Evolutionary conservation across 2,113 vertebrate genomes (phyloP).

Genomic region (Ochotona princeps): DNA sequence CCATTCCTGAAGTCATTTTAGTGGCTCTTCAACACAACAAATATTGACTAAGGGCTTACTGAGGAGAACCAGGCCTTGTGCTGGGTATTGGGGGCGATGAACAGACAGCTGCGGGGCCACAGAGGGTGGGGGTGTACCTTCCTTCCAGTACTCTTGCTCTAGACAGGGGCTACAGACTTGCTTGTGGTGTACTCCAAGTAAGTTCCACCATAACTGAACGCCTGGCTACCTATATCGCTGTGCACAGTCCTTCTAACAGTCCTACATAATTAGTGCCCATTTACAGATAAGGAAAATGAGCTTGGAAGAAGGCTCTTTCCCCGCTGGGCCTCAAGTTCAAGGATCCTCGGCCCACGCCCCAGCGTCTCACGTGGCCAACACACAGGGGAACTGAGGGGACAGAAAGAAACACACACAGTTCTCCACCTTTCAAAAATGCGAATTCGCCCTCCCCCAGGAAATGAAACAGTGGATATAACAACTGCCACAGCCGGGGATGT

Average conservation of each 20-base stretch:
- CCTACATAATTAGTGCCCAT: constrained; percentile 21
- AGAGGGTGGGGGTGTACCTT: background rate
- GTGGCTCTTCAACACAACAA: constrained; percentile 71
- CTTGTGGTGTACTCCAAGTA: constrained; percentile 35
- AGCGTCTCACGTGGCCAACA: background rate
- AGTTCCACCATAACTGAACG: constrained; percentile 44
- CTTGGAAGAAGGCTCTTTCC: background rate
- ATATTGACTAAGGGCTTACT: constrained; percentile 74
- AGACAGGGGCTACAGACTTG: background rate
- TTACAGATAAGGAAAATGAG: constrained; percentile 51
- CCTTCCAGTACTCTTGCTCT: background rate
- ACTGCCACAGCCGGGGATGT: too few species aligned
- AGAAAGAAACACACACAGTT: background rate
- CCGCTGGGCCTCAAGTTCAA: constrained; percentile 29
- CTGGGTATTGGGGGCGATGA: constrained; percentile 32
- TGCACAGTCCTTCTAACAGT: constrained; percentile 8
- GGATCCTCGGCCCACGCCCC: background rate
- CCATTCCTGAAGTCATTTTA: constrained; percentile 73
- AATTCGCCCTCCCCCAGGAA: constrained; percentile 13
- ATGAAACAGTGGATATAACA: background rate
- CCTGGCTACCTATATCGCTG: constrained; percentile 43
- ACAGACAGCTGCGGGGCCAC: background rate
- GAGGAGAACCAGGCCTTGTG: constrained; percentile 49
- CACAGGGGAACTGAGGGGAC: background rate
- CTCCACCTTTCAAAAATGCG: constrained; percentile 38